A percentile compares a stretch with the other conserved stretches of the same genome.
Evolutionary conservation across 2,888 invertebrate species (phyloP).

Genomic region (Archaeoteleia sp.): DNA sequence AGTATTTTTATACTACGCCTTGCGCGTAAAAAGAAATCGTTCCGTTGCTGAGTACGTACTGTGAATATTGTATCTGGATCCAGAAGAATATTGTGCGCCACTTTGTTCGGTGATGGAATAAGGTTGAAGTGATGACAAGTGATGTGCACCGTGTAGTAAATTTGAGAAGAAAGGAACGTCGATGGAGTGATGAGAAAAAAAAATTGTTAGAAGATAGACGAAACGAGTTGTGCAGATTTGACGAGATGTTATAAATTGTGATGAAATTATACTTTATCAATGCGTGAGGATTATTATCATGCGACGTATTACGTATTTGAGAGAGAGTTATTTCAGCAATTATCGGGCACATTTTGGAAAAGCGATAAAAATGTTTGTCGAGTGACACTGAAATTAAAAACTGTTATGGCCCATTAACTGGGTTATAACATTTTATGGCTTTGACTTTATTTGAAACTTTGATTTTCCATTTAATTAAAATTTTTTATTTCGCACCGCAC

Average conservation of each 20-base stretch:
- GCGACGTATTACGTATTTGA: constrained; percentile 6
- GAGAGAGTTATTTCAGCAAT: constrained; percentile 15
- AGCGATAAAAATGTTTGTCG: constrained; percentile 11
- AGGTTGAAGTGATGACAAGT: constrained; percentile 24
- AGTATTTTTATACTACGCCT: constrained; percentile 48
- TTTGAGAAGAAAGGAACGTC: no score
- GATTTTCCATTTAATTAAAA: constrained; percentile 1
- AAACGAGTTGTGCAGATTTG: no score
- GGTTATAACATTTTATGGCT: background rate
- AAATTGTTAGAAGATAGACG: no score
- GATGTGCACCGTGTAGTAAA: constrained; percentile 5
- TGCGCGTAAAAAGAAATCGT: constrained; percentile 10
- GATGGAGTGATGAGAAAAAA: no score
- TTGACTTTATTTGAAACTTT: constrained; percentile 5
- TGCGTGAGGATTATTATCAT: constrained; percentile 27
- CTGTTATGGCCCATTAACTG: background rate
- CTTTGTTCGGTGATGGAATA: constrained; percentile 12
- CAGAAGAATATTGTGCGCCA: constrained; percentile 9
- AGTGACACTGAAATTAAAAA: constrained; percentile 2
- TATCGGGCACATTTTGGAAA: constrained; percentile 6
- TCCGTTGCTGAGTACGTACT: constrained; percentile 12
- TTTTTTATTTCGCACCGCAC: background rate
- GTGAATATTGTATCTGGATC: constrained; percentile 29
- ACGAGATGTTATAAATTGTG: no score
- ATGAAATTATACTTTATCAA: no score